A percentile compares a stretch with the other conserved stretches of the same genome.
phyloP scores from a whole-genome alignment of 2,888 invertebrate species.

The Acrocera orbiculus region DNA sequence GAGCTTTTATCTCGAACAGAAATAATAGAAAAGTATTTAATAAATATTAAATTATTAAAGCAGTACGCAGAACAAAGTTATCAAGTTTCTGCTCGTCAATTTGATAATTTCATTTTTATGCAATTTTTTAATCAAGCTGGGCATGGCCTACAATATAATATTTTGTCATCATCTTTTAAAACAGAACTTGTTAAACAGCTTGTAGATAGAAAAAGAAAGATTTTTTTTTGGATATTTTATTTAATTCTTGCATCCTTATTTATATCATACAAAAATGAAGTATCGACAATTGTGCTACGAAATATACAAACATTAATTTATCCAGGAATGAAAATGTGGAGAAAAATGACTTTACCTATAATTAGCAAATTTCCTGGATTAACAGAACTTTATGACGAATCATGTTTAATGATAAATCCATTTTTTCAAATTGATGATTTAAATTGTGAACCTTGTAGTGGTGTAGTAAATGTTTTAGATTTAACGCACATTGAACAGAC shows the following conservation, averaged over 20 bases:
- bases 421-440: conserved; percentile 64
- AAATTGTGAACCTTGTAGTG: conserved; percentile 70
- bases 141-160: conserved; percentile 10
- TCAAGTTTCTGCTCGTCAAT: conserved; percentile 43
- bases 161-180: conserved; percentile 25
- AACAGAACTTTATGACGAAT: conserved; percentile 65
- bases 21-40: conserved; percentile 35
- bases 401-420: conserved; percentile 68
- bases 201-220: conserved; percentile 26
- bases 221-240: conserved; percentile 26
- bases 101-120: conserved; percentile 38
- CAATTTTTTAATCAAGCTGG: conserved; percentile 33
- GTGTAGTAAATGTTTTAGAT: conserved; percentile 48
- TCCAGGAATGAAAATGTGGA: conserved; percentile 55
- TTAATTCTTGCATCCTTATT: conserved; percentile 23
- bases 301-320: conserved; percentile 66
- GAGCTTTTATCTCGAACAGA: conserved; percentile 23
- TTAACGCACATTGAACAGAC: conserved; percentile 29
- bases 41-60: conserved; percentile 39
- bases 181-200: conserved; percentile 30
- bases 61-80: conserved; percentile 36
- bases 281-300: conserved; percentile 47
- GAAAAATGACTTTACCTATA: conserved; percentile 58
- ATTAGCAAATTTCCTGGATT: conserved; percentile 55
- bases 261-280: conserved; percentile 39